Conservation (phyloP, 2,888 invertebrate species). For the Nudaria mundana region DNA sequence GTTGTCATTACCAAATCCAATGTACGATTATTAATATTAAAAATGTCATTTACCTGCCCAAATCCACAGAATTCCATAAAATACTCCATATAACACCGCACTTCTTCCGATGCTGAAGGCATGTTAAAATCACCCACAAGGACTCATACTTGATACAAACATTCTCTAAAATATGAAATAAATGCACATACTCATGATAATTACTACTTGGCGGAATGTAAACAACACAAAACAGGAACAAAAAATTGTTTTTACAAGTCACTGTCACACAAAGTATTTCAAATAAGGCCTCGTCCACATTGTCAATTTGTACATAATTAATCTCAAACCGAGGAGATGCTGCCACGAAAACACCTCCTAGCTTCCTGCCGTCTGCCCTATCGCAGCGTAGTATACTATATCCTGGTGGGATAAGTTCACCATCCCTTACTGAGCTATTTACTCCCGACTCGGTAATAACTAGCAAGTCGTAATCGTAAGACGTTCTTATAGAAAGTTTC, state of each 20-base stretch:
- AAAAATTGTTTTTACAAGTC: conserved; percentile 1
- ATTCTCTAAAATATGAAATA: conserved; percentile 14
- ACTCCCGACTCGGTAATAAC: conserved; percentile 8
- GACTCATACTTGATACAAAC: conserved; percentile 12
- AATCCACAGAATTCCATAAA: conserved; percentile 11
- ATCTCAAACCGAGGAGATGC: not conserved
- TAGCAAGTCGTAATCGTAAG: conserved; percentile 4
- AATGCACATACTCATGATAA: conserved; percentile 8
- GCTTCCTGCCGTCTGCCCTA: too few species aligned
- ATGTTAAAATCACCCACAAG: conserved; percentile 14
- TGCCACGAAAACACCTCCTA: conserved; percentile 5
- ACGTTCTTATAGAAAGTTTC: conserved; percentile 1
- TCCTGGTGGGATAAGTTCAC: conserved; percentile 3
- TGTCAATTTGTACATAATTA: not conserved
- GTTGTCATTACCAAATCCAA: conserved; percentile 8
- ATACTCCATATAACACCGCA: conserved; percentile 12
- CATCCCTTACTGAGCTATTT: conserved; percentile 9
- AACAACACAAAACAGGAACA: conserved; percentile 14
- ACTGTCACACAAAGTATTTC: conserved; percentile 10
- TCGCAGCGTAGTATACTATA: conserved; percentile 6
- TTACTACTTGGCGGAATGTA: conserved; percentile 9
- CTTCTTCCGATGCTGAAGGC: conserved; percentile 4
- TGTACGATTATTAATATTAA: conserved; percentile 9
- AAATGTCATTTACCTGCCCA: conserved; percentile 10
- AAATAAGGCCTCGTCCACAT: conserved; percentile 7